Conservation (phyloP, 1,140 invertebrate genomes). For the Melitaea cinxia region DNA sequence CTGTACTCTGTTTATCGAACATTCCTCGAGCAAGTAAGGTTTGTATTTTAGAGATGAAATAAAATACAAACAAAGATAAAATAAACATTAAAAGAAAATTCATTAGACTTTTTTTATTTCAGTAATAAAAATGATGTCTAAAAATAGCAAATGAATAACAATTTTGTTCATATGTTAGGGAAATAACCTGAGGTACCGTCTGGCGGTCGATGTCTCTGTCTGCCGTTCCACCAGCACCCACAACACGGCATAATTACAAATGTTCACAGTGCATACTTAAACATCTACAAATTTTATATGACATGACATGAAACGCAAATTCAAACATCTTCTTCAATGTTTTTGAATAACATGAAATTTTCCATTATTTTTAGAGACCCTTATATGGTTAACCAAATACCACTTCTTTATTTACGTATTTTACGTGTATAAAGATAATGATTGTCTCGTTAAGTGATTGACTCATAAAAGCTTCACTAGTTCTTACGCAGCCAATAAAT, state of each 20-base stretch:
- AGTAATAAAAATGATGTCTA: too few species aligned
- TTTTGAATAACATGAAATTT: background rate
- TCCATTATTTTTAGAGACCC: background rate
- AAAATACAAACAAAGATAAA: background rate
- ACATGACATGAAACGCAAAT: background rate
- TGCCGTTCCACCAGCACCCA: slow-evolving; percentile 77
- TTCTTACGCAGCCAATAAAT: slow-evolving; percentile 45
- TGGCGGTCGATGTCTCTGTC: slow-evolving; percentile 73
- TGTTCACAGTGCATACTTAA: slow-evolving; percentile 37
- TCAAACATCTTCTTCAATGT: background rate
- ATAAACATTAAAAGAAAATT: background rate
- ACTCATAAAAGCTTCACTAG: slow-evolving; percentile 35
- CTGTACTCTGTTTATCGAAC: slow-evolving; percentile 2
- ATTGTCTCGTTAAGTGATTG: slow-evolving; percentile 17
- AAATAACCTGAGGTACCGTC: slow-evolving; percentile 59
- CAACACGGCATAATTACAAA: slow-evolving; percentile 65
- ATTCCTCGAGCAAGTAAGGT: background rate
- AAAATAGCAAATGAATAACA: background rate
- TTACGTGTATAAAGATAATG: background rate
- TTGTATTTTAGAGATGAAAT: slow-evolving; percentile 4
- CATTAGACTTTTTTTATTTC: too few species aligned
- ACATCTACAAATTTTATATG: background rate
- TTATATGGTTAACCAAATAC: background rate
- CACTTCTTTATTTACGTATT: background rate
- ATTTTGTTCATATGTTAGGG: background rate